Conservation (phyloP, 2,888 invertebrate species). For the Yponomeuta plumbellus region DNA sequence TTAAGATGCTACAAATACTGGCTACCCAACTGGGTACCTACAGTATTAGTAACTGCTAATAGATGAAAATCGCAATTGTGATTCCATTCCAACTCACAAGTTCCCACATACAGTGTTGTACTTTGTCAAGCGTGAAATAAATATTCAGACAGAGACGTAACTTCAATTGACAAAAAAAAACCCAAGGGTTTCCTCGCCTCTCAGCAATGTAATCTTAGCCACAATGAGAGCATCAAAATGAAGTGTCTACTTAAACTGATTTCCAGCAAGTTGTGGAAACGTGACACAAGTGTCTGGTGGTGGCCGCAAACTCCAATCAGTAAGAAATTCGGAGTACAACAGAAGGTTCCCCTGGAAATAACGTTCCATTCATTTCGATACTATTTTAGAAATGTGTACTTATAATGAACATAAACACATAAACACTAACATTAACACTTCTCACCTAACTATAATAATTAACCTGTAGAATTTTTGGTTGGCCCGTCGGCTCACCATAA, state of each 20-base stretch:
- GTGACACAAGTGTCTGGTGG: conserved; percentile 50
- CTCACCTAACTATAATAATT: no score
- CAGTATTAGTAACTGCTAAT: neutral
- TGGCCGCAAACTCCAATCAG: conserved; percentile 34
- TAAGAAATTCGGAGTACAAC: neutral
- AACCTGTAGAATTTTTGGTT: no score
- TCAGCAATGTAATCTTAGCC: conserved; percentile 1
- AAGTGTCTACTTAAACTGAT: conserved; percentile 34
- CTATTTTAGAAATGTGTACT: no score
- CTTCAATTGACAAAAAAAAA: neutral
- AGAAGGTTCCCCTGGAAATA: neutral
- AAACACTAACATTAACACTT: no score
- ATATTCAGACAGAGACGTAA: neutral
- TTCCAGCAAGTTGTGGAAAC: conserved; percentile 39
- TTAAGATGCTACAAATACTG: no score
- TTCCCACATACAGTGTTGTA: neutral
- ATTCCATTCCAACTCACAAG: neutral
- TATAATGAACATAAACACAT: no score
- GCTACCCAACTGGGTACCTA: no score
- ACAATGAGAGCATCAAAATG: conserved; percentile 9
- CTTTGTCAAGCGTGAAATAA: conserved; percentile 1
- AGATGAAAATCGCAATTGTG: neutral
- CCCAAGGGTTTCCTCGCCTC: neutral
- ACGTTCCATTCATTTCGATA: neutral
- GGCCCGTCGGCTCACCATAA: no score